Evolutionary conservation across 2,888 invertebrate genomes (phyloP), one percentile per base, ranked within the genome.

Genomic region (Smittia sp.): DNA sequence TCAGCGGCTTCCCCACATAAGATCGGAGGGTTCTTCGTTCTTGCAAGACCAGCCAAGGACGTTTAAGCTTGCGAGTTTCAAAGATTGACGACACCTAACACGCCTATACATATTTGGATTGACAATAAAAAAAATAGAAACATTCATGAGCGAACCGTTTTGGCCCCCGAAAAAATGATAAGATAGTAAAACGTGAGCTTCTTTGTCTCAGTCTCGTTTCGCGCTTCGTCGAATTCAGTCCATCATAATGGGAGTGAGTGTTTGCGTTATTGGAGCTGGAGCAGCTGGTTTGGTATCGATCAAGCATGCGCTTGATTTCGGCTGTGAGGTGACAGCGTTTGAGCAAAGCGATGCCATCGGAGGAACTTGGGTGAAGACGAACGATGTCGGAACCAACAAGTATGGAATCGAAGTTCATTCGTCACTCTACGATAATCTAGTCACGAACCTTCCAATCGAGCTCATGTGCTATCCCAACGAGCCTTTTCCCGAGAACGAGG

Each of bases 371-470:
- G 90, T 93, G 0, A 95, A 93, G 79, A 91, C 90, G 0, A 90
- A 93, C 76, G 83, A 87, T 75, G 86, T 87, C 22, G 93, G 91
- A 1, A 86, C 84, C n/a, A 91, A 94, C 79, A 85, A 88, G 78
- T 88, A 89, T 79, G 93, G 93, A 0, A 84, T 91, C 73, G 92
- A 92, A 0, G 88, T 95, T 41, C 94, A 94, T 80, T 92, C 94
- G 66, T 93, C 94, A 82, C 95, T 96, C 94, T 97, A 97, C 79
- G 87, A 91, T 79, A 91, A 90, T 79, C 85, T 97, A 74, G 90
- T 90, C 78, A 95, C 96, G 0, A 96, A 96, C 81, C 85, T 96
- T 9, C 96, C 96, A 0, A 96, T 95, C 79, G 94, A 97, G 84
- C 87, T 93, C 1, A 96, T 97, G 96, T 92, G 91, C 0, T 96